phyloP scores from a whole-genome alignment of 2,113 vertebrate genomes.

The Notechis scutatus region DNA sequence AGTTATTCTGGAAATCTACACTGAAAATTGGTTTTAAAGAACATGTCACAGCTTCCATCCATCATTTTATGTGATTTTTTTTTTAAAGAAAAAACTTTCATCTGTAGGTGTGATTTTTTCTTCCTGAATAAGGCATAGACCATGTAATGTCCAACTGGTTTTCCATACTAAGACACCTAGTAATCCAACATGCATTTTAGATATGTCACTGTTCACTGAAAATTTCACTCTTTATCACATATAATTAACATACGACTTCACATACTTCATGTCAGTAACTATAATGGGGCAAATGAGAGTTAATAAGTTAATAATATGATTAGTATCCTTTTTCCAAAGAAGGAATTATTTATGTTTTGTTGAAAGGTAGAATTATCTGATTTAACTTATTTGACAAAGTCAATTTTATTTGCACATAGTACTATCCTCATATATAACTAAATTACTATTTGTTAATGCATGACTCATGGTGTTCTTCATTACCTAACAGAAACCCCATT shows the following conservation, averaged over 20 bases:
- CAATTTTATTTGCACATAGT: constrained; percentile 17
- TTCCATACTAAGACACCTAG: neutral
- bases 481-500: constrained; percentile 34
- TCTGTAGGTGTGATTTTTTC: neutral
- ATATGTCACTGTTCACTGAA: neutral
- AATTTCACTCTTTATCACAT: neutral
- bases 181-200: neutral
- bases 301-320: neutral
- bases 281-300: neutral
- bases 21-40: neutral
- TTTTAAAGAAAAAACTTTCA: neutral
- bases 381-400: neutral
- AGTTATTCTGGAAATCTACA: neutral
- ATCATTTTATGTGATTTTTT: neutral
- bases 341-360: neutral
- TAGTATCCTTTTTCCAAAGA: neutral
- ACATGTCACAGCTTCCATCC: neutral
- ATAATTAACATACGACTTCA: neutral
- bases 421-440: constrained; percentile 18
- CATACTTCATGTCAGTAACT: neutral
- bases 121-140: neutral
- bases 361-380: neutral
- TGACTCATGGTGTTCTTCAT: constrained; percentile 32
- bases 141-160: neutral
- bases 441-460: constrained; percentile 17